Percentiles rank a stretch among this genome's conserved stretches.
Conservation (phyloP, 2,797 vertebrate genomes). For the Clarias platycephalus region DNA sequence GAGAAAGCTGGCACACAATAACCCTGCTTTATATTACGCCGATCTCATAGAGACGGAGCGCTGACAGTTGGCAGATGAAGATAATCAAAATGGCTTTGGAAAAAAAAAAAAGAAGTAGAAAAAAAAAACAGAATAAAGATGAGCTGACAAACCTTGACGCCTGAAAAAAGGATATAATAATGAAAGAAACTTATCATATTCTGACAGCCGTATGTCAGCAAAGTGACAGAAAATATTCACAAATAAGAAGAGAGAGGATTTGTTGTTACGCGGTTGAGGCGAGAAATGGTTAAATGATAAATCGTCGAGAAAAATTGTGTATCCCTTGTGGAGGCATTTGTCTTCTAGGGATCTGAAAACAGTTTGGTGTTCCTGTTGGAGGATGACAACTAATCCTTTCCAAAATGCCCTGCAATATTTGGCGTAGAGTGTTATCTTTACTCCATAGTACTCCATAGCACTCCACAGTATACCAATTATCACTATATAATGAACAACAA, state of each 20-base stretch:
- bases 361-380: background rate
- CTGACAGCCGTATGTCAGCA: constrained; percentile 49
- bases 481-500: no score
- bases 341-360: background rate
- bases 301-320: background rate
- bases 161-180: constrained; percentile 53
- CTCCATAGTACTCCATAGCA: no score
- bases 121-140: constrained; percentile 51
- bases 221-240: constrained; percentile 31
- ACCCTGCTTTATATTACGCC: constrained; percentile 57
- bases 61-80: constrained; percentile 61
- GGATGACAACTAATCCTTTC: background rate
- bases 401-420: background rate
- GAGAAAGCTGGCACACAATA: constrained; percentile 59
- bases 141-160: constrained; percentile 58
- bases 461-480: background rate
- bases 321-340: background rate
- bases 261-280: background rate
- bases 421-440: no score
- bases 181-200: constrained; percentile 56
- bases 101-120: background rate
- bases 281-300: background rate
- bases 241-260: constrained; percentile 29
- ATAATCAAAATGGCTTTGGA: constrained; percentile 57
- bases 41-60: constrained; percentile 52